Evolutionary conservation across 1,140 invertebrate species (phyloP).

Genomic region (Ceratitis capitata): DNA sequence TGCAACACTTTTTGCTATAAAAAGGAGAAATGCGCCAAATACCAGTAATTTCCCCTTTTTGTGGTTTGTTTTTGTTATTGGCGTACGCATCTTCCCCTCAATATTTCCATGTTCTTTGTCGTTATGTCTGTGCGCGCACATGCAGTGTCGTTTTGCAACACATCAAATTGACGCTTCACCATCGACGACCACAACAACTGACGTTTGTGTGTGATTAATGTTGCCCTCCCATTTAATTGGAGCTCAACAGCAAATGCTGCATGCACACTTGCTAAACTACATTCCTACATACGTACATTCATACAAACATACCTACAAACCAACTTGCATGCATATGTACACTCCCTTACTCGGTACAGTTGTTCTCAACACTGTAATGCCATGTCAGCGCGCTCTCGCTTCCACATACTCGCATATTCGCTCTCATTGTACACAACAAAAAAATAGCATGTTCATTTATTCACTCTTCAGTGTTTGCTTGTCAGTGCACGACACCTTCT

Average conservation of each 20-base stretch:
- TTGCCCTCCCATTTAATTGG: constrained; percentile 32
- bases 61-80: neutral
- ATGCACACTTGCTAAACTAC: neutral
- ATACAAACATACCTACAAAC: no score
- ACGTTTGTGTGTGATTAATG: constrained; percentile 34
- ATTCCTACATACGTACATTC: no score
- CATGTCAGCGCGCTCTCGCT: neutral
- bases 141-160: constrained; percentile 9
- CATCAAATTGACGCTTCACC: constrained; percentile 34
- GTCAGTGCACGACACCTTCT: neutral
- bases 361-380: neutral
- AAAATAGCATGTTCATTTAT: neutral
- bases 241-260: no score
- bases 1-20: constrained; percentile 40
- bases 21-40: constrained; percentile 30
- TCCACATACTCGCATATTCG: neutral
- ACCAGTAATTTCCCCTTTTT: neutral
- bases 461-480: neutral
- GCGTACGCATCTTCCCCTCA: constrained; percentile 2
- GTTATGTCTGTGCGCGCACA: neutral
- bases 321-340: no score
- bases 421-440: neutral
- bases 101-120: neutral
- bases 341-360: neutral
- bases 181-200: constrained; percentile 12